Evolutionary conservation across 2,113 vertebrate genomes (phyloP).

Genomic region (Sinosuthora webbiana): DNA sequence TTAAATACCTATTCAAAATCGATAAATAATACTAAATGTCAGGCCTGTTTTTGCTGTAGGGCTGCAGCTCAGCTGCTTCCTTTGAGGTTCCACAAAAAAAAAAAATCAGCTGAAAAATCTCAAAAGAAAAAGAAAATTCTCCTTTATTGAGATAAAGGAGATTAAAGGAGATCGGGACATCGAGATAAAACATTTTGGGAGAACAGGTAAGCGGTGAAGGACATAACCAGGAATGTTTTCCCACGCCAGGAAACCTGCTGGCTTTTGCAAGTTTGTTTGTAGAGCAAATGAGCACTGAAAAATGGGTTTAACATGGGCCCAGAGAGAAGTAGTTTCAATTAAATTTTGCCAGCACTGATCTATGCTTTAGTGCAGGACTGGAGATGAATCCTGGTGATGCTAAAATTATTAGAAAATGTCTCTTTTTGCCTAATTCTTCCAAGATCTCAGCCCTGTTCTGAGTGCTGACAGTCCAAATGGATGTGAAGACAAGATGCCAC

Average conservation of each 20-base stretch:
- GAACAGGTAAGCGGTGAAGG: neutral
- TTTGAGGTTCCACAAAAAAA: neutral
- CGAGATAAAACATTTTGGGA: neutral
- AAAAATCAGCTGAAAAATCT: neutral
- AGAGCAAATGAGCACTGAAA: neutral
- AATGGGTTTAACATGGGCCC: neutral
- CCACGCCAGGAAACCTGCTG: neutral
- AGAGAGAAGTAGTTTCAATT: neutral
- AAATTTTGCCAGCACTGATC: neutral
- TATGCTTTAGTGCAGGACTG: neutral
- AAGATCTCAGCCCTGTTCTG: neutral
- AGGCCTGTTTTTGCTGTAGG: neutral
- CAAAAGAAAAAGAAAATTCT: neutral
- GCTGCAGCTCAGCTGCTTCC: neutral
- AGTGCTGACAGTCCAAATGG: neutral
- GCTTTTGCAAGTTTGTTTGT: neutral
- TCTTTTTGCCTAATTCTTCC: neutral
- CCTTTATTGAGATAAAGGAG: neutral
- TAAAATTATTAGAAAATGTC: neutral
- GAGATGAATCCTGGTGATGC: neutral
- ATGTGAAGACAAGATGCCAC: neutral
- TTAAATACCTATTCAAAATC: neutral
- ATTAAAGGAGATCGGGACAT: accelerated
- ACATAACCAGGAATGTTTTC: neutral
- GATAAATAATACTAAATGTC: neutral